Conservation (phyloP, 2,888 invertebrate genomes). For the Deladenus siricidicola region DNA sequence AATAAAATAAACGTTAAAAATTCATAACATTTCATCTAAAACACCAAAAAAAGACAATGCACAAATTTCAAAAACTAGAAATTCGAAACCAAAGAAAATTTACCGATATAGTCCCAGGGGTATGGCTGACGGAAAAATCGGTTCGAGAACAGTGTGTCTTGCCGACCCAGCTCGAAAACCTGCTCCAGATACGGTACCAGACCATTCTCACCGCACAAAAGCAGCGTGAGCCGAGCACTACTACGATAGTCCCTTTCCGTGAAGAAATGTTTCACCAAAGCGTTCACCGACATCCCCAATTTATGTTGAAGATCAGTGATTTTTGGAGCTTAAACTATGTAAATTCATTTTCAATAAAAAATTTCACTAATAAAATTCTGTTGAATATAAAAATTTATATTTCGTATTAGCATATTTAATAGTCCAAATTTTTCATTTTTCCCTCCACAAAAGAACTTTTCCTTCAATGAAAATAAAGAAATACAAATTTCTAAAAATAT, state of each 20-base stretch:
- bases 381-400: too few species aligned
- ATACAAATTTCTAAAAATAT: too few species aligned
- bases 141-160: slow-evolving; percentile 72
- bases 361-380: too few species aligned
- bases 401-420: too few species aligned
- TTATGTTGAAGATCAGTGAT: slow-evolving; percentile 61
- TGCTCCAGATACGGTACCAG: slow-evolving; percentile 85
- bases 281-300: slow-evolving; percentile 84
- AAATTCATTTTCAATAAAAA: neutral
- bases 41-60: neutral
- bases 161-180: slow-evolving; percentile 89
- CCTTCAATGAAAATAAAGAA: too few species aligned
- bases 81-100: too few species aligned
- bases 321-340: slow-evolving; percentile 23
- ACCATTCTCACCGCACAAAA: slow-evolving; percentile 89
- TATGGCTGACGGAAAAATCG: slow-evolving; percentile 88
- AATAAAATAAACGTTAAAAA: slow-evolving; percentile 16
- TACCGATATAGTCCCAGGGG: slow-evolving; percentile 97
- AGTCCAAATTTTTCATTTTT: too few species aligned
- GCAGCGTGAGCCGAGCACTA: slow-evolving; percentile 65
- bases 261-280: slow-evolving; percentile 87
- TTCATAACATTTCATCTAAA: neutral
- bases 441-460: too few species aligned
- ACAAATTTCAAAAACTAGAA: neutral
- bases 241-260: slow-evolving; percentile 18